Evolutionary conservation across 2,797 vertebrate species (phyloP).

Genomic region (Sebastes aleutianus): DNA sequence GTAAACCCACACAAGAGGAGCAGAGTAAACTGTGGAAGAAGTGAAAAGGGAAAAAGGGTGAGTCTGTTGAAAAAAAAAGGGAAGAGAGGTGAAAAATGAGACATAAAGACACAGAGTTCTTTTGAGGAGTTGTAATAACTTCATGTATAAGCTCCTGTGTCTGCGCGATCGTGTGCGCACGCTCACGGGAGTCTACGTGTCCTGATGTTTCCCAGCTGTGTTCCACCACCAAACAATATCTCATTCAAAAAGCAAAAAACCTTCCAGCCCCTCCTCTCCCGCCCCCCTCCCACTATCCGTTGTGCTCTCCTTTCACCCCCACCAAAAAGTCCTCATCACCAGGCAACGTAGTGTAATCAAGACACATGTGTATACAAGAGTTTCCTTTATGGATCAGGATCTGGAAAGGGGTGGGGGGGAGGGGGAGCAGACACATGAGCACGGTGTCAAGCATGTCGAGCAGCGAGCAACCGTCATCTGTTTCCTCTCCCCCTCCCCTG

Average conservation of each 20-base stretch:
- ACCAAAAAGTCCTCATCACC: conserved; percentile 65
- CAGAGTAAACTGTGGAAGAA: conserved; percentile 8
- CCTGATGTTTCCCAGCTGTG: conserved; percentile 88
- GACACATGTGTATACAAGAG: conserved; percentile 79
- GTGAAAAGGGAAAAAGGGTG: conserved; percentile 5
- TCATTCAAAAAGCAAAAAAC: conserved; percentile 77
- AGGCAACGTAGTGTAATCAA: conserved; percentile 83
- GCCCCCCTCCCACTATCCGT: conserved; percentile 56
- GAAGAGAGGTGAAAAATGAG: conserved; percentile 41
- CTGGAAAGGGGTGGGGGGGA: conserved; percentile 26
- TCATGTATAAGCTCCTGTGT: conserved; percentile 57
- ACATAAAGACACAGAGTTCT: conserved; percentile 23
- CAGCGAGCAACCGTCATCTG: conserved; percentile 51
- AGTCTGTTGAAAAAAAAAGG: not conserved
- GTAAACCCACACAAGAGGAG: conserved; percentile 30
- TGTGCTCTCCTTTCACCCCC: conserved; percentile 59
- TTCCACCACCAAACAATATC: conserved; percentile 84
- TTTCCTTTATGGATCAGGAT: conserved; percentile 78
- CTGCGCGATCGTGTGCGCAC: conserved; percentile 43
- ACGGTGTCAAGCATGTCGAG: conserved; percentile 63
- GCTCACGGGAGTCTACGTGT: conserved; percentile 62
- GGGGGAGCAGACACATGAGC: conserved; percentile 47
- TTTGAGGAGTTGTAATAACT: conserved; percentile 46
- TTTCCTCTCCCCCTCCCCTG: conserved; percentile 57
- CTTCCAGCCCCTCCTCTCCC: conserved; percentile 42